Evolutionary conservation across 2,113 vertebrate genomes (phyloP), one percentile per base, ranked within the genome.

Genomic region (Phycodurus eques): DNA sequence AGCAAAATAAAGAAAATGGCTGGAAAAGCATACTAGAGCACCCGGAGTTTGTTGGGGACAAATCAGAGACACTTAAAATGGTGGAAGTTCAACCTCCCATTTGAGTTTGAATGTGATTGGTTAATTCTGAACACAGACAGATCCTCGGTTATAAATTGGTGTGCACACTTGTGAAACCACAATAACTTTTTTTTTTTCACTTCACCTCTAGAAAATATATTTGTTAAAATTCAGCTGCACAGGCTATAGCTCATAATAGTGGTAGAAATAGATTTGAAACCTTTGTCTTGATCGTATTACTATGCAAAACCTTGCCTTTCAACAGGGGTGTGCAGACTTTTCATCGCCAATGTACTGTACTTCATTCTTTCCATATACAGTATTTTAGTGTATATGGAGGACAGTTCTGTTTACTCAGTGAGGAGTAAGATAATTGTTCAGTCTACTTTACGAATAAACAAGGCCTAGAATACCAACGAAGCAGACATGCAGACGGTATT

Each of bases 401-500:
- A 46, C 42, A 65, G 43, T 22, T 46, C 42, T 46, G 13, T 80
- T 74, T 86, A 77, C 84, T 88, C 80, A 71, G 73, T 77, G 83
- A 79, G 79, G 73, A 83, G 73, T 85, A 39, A 65, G 76, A 84
- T 88, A 78, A 71, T 75, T 79, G 84, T 77, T 83, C 71, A 79
- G 76, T 84, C 86, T 76, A 85, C 78, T 74, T 83, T 77, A 71
- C 86, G 78, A 75, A 83, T 74, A 84, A 88, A 89, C 81, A 86
- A 83, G 74, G 83, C 83, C 81, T 88, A 85, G 64, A 79, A 87
- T 81, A 88, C 75, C 71, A 85, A 84, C 79, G 84, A 83, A 87
- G 84, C 77, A 85, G 80, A 89, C 88, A 85, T 90, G 85, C 85
- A 87, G 69, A 87, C 85, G 83, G 78, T 85, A 88, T 77, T 89